These are phyloP conservation scores for Chiridota heheva DNA, from an alignment of 35 echinoderm and acorn worm species.

Conservation along the genomic window DNA sequence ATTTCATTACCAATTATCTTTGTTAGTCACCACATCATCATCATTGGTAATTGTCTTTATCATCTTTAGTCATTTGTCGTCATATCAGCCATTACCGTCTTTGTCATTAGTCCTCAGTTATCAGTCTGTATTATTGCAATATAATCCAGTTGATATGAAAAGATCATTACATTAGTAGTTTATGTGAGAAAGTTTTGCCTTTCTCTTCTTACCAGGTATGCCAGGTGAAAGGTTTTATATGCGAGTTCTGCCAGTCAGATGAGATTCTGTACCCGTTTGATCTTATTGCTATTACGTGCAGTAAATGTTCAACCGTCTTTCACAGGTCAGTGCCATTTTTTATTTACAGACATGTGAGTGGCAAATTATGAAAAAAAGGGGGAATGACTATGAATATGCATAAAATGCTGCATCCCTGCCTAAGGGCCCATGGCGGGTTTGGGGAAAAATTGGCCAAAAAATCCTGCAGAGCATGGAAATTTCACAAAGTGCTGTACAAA, in stretches of 20 bases:
- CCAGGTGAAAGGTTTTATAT: conserved; percentile 90
- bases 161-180: too few relatives aligned
- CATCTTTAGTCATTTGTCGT: too few relatives aligned
- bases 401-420: background rate
- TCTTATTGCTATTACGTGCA: conserved; percentile 75
- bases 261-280: conserved; percentile 95
- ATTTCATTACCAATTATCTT: too few relatives aligned
- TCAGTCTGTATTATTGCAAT: too few relatives aligned
- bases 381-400: background rate
- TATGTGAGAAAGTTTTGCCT: too few relatives aligned
- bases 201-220: conserved; percentile 89
- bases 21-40: too few relatives aligned
- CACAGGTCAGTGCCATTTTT: conserved; percentile 73
- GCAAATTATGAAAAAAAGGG: background rate
- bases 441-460: background rate
- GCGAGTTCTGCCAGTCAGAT: conserved; percentile 78
- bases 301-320: conserved; percentile 69
- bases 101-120: too few relatives aligned
- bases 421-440: background rate
- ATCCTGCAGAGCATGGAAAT: background rate
- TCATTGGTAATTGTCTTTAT: too few relatives aligned
- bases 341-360: background rate
- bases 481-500: background rate
- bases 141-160: too few relatives aligned
- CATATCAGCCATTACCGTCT: too few relatives aligned